Base-by-base conservation (phyloP, 2,888 invertebrate genomes). In the Resseliella maxima region DNA sequence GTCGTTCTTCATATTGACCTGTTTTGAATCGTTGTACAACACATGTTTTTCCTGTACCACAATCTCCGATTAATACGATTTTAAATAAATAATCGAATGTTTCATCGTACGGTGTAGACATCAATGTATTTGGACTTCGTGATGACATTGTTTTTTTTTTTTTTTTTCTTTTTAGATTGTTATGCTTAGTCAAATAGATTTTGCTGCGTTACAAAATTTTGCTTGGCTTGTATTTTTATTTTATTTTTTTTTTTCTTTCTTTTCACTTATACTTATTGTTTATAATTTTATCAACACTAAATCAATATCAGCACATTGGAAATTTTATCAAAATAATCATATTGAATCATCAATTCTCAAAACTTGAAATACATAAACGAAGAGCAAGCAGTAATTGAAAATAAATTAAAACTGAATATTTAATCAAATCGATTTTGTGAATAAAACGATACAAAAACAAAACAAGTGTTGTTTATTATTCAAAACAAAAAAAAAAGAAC, bases 21-120 rank as follows among this genome's bases (percentile, higher is more conserved):
- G 97, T 97, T 91, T 97, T 97, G 91, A 99, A 96, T 88, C 98
- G 94, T 92, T 98, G 98, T 87, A 99, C 98, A 88, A 99, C 96
- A 94, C 95, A 98, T 87, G 98, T 98, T 93, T 98, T 98, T 41
- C 98, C 97, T 46, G 96, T 95, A 38, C 96, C 96, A 91, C 96
- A 96, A 89, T 97, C 97, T 86, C 98, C 98, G 89, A 98, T 98
- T 87, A 98, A 92, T 85, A 98, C 98, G 88, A 98, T 96, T 94
- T 99, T 98, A 90, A 99, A 98, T 86, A 98, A 92, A 92, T 96
- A 98, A 92, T 99, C 98, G 90, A 98, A 98, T 88, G 94, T 93
- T 89, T 96, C 96, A 88, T 96, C 96, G 87, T 90, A 92, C 31
- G 94, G 93, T 87, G 94, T 93, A 87, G 94, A 94, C 94, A 95